Evolutionary conservation across 2,113 vertebrate species (phyloP), one percentile per base, ranked within the genome.

Genomic region (Hyperopisus bebe): DNA sequence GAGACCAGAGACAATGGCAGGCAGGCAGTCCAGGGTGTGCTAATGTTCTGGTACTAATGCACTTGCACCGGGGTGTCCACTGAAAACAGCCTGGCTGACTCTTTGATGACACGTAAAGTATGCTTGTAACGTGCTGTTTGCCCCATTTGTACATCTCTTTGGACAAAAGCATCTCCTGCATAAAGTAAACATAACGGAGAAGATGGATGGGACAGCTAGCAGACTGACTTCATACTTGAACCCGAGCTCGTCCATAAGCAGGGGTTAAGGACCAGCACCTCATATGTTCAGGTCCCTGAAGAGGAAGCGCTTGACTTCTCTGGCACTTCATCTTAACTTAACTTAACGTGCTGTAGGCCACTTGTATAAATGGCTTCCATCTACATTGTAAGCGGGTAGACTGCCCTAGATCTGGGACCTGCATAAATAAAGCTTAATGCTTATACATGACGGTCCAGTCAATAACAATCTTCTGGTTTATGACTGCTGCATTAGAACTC

Each of bases 381-480:
- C 50, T 53, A 42, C 85, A 55, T 55, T 87, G 27, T 53, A 87
- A 87, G 50, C 2, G 85, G 19, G 44, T 1, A 39, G 50, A 15
- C 85, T 51, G 27, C 48, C 13, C 47, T 39, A 39, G 50, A 87
- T 51, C 10, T 50, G 4, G 31, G 48, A 53, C 21, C 17, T 13
- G 17, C 50, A 55, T 87, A 87, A 87, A 87, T 87, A 53, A 86
- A n/a, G 44, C 83, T 21, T 50, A 86, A 87, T 53, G 50, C n/a
- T 87, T 87, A 87, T 87, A 87, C 85, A 87, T 53, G 85, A 39
- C 31, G 13, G 85, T 35, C 48, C 15, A 87, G 85, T 87, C 85
- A 87, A 87, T 87, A 87, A 53, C 48, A 87, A 35, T 31, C 85
- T 87, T 87, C 48, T 87, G 85, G 85, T 87, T 87, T 87, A 87